Conservation (phyloP, 2,888 invertebrate species). For the Crepidodera aurea region DNA sequence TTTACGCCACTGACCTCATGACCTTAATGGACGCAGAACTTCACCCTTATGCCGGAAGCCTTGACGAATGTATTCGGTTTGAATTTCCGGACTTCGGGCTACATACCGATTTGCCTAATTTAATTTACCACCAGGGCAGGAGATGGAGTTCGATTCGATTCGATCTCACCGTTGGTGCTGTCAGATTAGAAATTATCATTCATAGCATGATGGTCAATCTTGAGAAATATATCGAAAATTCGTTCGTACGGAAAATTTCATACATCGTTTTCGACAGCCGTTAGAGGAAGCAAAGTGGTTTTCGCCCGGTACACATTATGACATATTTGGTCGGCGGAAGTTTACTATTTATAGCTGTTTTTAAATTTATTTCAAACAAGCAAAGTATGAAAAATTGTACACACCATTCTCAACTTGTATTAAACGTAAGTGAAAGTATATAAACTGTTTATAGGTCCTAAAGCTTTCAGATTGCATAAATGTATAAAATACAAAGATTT, state of each 20-base stretch:
- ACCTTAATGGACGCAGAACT: slow-evolving; percentile 47
- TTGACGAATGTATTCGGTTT: slow-evolving; percentile 55
- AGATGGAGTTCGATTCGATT: slow-evolving; percentile 31
- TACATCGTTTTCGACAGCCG: neutral
- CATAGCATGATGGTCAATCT: slow-evolving; percentile 21
- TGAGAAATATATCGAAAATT: slow-evolving; percentile 23
- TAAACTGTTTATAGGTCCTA: no score
- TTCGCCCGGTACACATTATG: no score
- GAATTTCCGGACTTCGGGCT: slow-evolving; percentile 47
- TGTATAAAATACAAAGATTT: no score
- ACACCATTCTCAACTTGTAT: no score
- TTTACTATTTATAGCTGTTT: no score
- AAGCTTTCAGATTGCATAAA: no score
- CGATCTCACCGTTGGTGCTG: slow-evolving; percentile 12
- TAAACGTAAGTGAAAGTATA: no score
- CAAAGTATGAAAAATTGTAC: no score
- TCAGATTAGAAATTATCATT: slow-evolving; percentile 28
- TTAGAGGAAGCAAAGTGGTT: no score
- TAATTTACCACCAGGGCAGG: slow-evolving; percentile 31
- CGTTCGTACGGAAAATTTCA: slow-evolving; percentile 16
- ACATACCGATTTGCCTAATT: slow-evolving; percentile 38
- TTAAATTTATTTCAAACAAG: no score
- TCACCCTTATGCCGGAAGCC: slow-evolving; percentile 48
- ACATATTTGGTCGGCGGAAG: no score
- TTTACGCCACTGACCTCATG: slow-evolving; percentile 21